Base-by-base conservation (phyloP, 2,113 vertebrate genomes). In the Platycercus adscitus region DNA sequence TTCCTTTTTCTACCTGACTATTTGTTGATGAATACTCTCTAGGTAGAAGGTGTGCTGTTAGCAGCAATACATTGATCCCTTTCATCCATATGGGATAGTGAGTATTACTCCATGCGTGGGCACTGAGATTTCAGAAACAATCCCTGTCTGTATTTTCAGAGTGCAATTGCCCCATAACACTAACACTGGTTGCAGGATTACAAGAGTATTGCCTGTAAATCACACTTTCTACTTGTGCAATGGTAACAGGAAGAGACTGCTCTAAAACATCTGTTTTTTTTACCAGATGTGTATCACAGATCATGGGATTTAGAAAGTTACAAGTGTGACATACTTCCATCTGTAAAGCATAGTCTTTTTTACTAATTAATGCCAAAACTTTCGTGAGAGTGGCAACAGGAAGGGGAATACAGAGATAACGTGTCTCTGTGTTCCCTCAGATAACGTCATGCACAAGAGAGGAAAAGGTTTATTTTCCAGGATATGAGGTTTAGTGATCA, bases 371-470 rank as follows among this genome's bases (percentile, higher is more conserved):
- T 89, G 52, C 2, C 33, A 77, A 77, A 69, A 2, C 6, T 28
- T 49, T 77, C 24, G 43, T 6, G 6, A 50, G 12, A 53, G 2
- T 9, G 14, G 3, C 9, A 61, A 6, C 24, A 64, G 13, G 16
- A 65, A 81, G n/a, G 5, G 55, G 17, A 68, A 82, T 39, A 8
- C 43, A 82, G 33, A 83, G 10, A 53, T 35, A 25, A 25, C 0
- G 1, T 18, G 23, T 70, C 11, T 21, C 44, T 77, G 2, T 69
- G 17, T 69, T 83, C 60, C 25, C 5, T 5, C 15, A 25, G 15
- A 5, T 49, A 41, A 50, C 10, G 13, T 61, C 33, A 77, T 2
- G 0, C 3, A 2, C 10, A 61, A 20, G 7, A 17, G 25, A 3
- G 29, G 11, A 58, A 91, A 85, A 71, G 1, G 2, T 33, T 53